Conservation (phyloP, 2,113 vertebrate genomes). For the Entelurus aequoreus region DNA sequence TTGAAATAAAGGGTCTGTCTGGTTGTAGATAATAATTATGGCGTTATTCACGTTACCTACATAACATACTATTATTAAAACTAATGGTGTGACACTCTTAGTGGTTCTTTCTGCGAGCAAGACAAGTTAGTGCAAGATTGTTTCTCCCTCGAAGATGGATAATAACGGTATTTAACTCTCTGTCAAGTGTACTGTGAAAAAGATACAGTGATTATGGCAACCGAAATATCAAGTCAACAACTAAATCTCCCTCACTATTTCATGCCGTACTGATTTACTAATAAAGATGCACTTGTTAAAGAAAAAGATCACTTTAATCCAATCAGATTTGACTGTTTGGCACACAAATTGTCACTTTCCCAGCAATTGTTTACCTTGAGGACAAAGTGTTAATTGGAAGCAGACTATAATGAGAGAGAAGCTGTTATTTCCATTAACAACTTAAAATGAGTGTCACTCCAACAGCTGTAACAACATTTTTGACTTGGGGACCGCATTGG, state of each 20-base stretch:
- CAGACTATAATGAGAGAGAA: too few relatives aligned
- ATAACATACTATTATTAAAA: background rate
- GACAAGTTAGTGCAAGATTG: background rate
- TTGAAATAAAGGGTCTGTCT: too few relatives aligned
- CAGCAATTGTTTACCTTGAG: too few relatives aligned
- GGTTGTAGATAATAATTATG: too few relatives aligned
- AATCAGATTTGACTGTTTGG: too few relatives aligned
- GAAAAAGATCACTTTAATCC: conserved; percentile 10
- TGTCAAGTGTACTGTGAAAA: conserved; percentile 27
- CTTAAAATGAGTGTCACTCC: too few relatives aligned
- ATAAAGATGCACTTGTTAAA: conserved; percentile 1
- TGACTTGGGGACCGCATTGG: too few relatives aligned
- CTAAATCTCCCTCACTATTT: conserved; percentile 13
- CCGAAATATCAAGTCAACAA: conserved; percentile 28
- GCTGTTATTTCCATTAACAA: too few relatives aligned
- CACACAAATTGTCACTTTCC: too few relatives aligned
- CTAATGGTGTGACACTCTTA: background rate
- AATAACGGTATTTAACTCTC: conserved; percentile 24
- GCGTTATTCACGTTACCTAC: too few relatives aligned
- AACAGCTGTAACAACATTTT: too few relatives aligned
- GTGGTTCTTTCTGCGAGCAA: background rate
- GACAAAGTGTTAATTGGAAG: too few relatives aligned
- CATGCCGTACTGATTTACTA: conserved; percentile 8
- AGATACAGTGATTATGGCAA: conserved; percentile 32
- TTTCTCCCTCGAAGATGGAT: conserved; percentile 5